Base-by-base conservation (phyloP, 2,888 invertebrate species). In the Ichneumoninae sp. region DNA sequence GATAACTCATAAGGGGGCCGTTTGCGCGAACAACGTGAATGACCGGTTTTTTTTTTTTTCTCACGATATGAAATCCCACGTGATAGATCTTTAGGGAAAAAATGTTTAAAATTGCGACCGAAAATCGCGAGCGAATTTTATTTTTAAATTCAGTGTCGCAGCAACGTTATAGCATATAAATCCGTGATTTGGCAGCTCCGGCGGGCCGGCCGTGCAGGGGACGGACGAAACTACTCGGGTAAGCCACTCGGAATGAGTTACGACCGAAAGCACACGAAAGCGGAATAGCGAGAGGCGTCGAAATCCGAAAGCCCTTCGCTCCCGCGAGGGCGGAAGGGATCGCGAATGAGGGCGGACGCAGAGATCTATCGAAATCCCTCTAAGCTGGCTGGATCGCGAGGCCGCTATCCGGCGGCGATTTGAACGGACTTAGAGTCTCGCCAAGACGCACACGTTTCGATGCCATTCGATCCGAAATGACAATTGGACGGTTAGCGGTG, bases 181-280 rank as follows among this genome's bases (percentile, higher is more conserved):
- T 80, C 74, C 77, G 74, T 80, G 77, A 80, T 72, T 62, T 62
- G 68, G 50, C 65, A 52, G 71, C 47, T 74, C 19, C 62, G 19
- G n/a, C 30, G 60, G 30, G 5, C 16, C 19, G 47, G 19, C 33
- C 47, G 69, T 57, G 69, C 30, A 30, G 76, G 62, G 68, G 44
- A 76, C 44, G 47, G 57, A 77, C 77, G 83, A 80, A 69, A 68
- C 52, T 33, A 76, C 74, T 77, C 77, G 80, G 80, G 77, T 84
- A 72, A 84, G 83, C 83, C 83, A 84, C 54, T 52, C 44, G 80
- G 77, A 72, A 84, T 80, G 77, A 62, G 62, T 40, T 36, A 72
- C 26, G 57, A 50, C 62, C 40, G 71, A 66, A 68, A 57, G 47
- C 50, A 62, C 66, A 47, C n/a, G 44, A 47, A 47, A 75, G 36